Conservation (phyloP, 2,888 invertebrate genomes). For the Ornithoptera priamus region DNA sequence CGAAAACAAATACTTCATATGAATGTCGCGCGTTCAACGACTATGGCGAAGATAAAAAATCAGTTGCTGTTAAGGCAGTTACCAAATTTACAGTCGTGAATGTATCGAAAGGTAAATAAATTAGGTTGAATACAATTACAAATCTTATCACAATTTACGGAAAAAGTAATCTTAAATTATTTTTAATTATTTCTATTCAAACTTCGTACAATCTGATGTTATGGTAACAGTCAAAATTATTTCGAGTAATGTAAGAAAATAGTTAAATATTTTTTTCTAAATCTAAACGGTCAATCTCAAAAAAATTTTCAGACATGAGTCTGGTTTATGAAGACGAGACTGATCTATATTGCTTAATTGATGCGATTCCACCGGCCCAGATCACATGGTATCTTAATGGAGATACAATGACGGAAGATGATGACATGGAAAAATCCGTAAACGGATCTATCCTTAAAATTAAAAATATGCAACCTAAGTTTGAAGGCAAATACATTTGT, state of each 20-base stretch:
- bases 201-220: no score
- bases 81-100: conserved; percentile 36
- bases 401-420: conserved; percentile 31
- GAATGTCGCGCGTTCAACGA: conserved; percentile 50
- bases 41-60: conserved; percentile 33
- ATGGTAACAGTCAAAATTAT: no score
- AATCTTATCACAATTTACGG: not conserved
- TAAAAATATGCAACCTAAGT: conserved; percentile 39
- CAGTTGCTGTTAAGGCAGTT: conserved; percentile 38
- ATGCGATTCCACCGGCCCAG: conserved; percentile 45
- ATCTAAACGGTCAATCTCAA: no score
- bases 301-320: conserved; percentile 38
- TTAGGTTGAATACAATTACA: not conserved
- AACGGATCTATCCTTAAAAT: conserved; percentile 43
- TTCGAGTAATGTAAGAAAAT: no score
- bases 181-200: no score
- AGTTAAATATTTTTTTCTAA: no score
- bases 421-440: conserved; percentile 37
- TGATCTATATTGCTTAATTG: conserved; percentile 41
- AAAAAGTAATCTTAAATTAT: not conserved
- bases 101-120: conserved; percentile 28
- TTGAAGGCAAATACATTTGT: conserved; percentile 43
- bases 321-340: conserved; percentile 41
- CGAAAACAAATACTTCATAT: conserved; percentile 42
- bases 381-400: conserved; percentile 46